Base-by-base conservation (phyloP, 2,797 vertebrate genomes). In the Ctenosaura bakeri region DNA sequence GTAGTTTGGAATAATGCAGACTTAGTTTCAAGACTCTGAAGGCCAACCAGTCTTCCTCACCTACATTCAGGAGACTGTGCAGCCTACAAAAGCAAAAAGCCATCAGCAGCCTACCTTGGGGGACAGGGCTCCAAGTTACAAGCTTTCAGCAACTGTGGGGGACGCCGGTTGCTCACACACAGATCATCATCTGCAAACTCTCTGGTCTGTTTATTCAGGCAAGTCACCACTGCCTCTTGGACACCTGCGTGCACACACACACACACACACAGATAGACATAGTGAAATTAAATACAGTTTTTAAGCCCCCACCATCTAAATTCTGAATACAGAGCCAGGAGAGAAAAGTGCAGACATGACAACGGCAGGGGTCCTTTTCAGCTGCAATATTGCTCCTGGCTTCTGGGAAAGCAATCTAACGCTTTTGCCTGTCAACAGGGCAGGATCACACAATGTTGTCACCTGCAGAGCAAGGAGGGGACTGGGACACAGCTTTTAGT, bases 201-300 rank as follows among this genome's bases (percentile, higher is more conserved):
- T 93, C 98, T 97, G 7, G 98, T 99, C 97, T 99, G 98, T 97
- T 98, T 99, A 97, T 99, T 99, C 95, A 99, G 97, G 95, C 99
- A 99, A 95, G 98, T 98, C 92, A 99, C 98, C 92, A 99, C 97
- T 22, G 98, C 98, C 96, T 99, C 98, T 96, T 99, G 99, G 95
- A 99, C 96, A 96, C 99, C 99, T 99, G 97, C 73, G 90, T 82
- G 94, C 56, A 96, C 69, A 83, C 16, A 87, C 50, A 81, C 29
- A 86, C 22, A 71, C 0, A 71, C 6, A 56, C 5, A 66, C 10
- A 87, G 7, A 54, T 18, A 59, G n/a, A 62, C 76, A 8, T 22
- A 64, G 52, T 78, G 66, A 80, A 59, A 69, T 71, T 56, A 79
- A 71, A 79, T 80, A 24, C 18, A 32, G 54, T 80, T 76, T 89